These are phyloP conservation scores for Drosophila atripex DNA, from an alignment of 2,888 invertebrate genomes.

Conservation along the genomic window DNA sequence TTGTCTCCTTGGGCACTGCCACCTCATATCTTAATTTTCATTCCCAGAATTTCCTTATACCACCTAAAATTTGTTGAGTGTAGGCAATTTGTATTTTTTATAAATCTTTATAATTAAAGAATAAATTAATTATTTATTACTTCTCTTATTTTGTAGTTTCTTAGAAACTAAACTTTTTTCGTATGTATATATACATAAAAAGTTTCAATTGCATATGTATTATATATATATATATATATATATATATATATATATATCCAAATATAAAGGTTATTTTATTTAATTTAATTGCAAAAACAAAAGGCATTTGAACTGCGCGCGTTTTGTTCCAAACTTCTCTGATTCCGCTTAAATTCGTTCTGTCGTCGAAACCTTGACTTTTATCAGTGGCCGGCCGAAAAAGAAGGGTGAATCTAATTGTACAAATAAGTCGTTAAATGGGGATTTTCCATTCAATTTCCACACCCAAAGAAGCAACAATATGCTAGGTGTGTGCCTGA, in stretches of 20 bases:
- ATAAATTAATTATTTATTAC: not conserved
- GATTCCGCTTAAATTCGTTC: not conserved
- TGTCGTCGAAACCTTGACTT: not conserved
- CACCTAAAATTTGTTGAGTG: not conserved
- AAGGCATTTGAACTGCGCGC: not conserved
- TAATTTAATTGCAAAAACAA: not conserved
- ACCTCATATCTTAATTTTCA: not conserved
- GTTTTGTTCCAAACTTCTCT: not conserved
- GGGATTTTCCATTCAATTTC: not conserved
- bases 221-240: not conserved
- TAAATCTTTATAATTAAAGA: not conserved
- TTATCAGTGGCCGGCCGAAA: conserved; percentile 22
- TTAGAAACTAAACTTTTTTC: not conserved
- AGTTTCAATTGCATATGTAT: not conserved
- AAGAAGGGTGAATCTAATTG: conserved; percentile 2
- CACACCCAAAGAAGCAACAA: no score
- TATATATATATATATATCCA: no score
- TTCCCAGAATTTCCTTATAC: not conserved
- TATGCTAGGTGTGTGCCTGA: not conserved
- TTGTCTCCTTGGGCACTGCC: not conserved
- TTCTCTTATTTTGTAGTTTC: not conserved
- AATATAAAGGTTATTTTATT: no score
- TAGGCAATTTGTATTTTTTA: not conserved
- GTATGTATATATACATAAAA: not conserved
- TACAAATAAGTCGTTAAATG: not conserved